A percentile compares a stretch with the other conserved stretches of the same genome.
phyloP scores from a whole-genome alignment of 2,888 invertebrate species.

The Brenthis daphne region DNA sequence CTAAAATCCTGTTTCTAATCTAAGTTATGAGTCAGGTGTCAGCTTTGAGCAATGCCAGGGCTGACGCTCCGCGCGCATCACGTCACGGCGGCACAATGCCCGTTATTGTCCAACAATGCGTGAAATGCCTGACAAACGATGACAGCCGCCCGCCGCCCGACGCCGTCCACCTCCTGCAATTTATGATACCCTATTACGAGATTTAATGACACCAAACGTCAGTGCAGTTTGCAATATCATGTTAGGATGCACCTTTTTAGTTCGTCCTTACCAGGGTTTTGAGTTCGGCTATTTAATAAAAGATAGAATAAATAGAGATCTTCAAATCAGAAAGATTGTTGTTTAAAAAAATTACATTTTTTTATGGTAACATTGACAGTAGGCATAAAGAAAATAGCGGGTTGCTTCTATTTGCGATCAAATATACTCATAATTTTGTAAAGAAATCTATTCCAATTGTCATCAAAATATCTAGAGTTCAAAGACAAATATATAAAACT shows the following conservation, averaged over 20 bases:
- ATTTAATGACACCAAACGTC: conserved; percentile 80
- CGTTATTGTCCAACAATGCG: conserved; percentile 81
- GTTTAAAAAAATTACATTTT: too few species aligned
- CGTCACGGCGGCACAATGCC: conserved; percentile 57
- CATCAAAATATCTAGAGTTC: too few species aligned
- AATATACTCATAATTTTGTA: too few species aligned
- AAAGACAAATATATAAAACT: too few species aligned
- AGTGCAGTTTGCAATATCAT: conserved; percentile 36
- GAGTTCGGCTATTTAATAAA: background rate
- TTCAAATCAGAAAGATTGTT: too few species aligned
- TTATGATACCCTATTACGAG: conserved; percentile 82
- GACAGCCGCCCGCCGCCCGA: conserved; percentile 75
- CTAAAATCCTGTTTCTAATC: conserved; percentile 27
- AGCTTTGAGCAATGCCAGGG: conserved; percentile 39
- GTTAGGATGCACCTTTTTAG: conserved; percentile 1
- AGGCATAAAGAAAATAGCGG: too few species aligned
- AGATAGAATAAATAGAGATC: too few species aligned
- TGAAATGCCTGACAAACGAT: conserved; percentile 83
- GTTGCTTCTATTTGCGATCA: too few species aligned
- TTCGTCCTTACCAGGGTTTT: background rate
- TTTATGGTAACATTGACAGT: too few species aligned
- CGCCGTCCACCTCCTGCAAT: conserved; percentile 76
- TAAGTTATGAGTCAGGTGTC: conserved; percentile 42
- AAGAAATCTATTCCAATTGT: too few species aligned
- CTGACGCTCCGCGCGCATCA: conserved; percentile 51